Evolutionary conservation across 2,888 invertebrate species (phyloP).

Genomic region (Harpagoxenus sublaevis): DNA sequence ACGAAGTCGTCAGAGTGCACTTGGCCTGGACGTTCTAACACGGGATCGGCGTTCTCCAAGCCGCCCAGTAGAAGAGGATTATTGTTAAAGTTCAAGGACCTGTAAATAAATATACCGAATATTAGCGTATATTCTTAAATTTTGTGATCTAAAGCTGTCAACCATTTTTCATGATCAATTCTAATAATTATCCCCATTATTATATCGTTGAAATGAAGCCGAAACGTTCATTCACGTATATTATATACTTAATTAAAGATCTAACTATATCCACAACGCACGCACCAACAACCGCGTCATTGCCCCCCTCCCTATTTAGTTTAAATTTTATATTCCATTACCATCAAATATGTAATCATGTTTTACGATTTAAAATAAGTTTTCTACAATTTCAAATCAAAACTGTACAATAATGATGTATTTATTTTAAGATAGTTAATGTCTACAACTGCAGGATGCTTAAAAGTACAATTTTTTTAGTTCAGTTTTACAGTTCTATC

Average conservation of each 20-base stretch:
- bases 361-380: neutral
- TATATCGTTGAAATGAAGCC: too few species aligned
- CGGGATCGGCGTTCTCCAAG: constrained; percentile 93
- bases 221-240: too few species aligned
- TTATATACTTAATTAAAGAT: too few species aligned
- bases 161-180: neutral
- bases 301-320: too few species aligned
- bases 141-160: neutral
- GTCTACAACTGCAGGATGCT: neutral
- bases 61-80: constrained; percentile 95
- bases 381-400: neutral
- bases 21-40: constrained; percentile 95
- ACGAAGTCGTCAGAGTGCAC: constrained; percentile 97
- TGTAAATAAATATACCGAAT: constrained; percentile 83
- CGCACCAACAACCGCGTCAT: too few species aligned
- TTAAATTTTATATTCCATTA: too few species aligned
- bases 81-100: constrained; percentile 96
- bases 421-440: neutral
- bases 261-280: too few species aligned
- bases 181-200: neutral
- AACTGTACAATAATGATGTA: neutral
- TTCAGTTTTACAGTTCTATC: neutral
- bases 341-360: neutral
- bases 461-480: neutral
- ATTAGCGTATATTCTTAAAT: neutral